phyloP scores from a whole-genome alignment of 2,888 invertebrate genomes.

The Andrena praecox region DNA sequence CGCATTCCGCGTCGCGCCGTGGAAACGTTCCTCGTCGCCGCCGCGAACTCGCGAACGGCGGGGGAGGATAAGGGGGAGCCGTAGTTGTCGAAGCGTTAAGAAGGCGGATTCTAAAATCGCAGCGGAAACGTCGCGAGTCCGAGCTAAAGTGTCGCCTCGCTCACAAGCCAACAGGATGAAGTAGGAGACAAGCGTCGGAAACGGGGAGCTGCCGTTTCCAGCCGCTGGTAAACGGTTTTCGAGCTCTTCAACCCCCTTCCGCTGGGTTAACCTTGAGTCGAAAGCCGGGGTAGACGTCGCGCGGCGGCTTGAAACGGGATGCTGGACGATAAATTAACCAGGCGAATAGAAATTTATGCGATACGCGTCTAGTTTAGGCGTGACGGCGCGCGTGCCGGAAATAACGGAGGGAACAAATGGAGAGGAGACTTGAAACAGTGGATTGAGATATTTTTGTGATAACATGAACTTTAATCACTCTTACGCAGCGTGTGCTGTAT shows the following conservation, averaged over 20 bases:
- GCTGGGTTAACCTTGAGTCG: conserved; percentile 12
- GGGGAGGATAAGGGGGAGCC: too few species aligned
- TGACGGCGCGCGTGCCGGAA: background rate
- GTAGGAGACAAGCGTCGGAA: conserved; percentile 47
- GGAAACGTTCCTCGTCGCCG: conserved; percentile 23
- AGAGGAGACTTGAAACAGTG: too few species aligned
- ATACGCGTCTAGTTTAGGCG: background rate
- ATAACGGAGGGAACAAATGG: background rate
- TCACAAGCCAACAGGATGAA: conserved; percentile 35
- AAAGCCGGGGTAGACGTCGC: conserved; percentile 15
- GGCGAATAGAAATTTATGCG: conserved; percentile 35
- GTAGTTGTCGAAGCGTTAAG: conserved; percentile 49
- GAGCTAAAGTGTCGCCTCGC: conserved; percentile 38
- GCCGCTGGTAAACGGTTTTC: conserved; percentile 43
- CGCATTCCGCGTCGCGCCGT: conserved; percentile 23
- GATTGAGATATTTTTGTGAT: too few species aligned
- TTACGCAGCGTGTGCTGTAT: too few species aligned
- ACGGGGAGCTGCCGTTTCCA: conserved; percentile 46
- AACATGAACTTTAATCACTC: too few species aligned
- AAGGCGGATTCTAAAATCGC: conserved; percentile 43
- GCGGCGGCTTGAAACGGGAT: background rate
- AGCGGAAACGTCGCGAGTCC: conserved; percentile 30
- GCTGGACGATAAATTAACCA: conserved; percentile 38
- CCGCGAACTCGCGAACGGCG: background rate
- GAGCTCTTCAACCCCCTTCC: conserved; percentile 19